A percentile compares a stretch with the other conserved stretches of the same genome.
Conservation (phyloP, 1,140 invertebrate genomes). For the Agrypnia vestita region DNA sequence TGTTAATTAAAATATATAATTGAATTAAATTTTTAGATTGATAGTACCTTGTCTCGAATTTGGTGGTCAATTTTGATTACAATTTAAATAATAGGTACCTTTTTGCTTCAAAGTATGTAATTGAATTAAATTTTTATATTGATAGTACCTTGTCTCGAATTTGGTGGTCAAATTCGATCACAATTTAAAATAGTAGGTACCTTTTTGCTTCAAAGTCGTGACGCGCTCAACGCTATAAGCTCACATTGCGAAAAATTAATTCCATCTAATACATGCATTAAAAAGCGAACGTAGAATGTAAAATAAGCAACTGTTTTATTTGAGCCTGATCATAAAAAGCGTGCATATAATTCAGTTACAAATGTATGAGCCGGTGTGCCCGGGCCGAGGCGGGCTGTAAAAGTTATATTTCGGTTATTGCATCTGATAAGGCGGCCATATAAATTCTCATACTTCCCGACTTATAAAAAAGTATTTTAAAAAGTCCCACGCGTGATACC, state of each 20-base stretch:
- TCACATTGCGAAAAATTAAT: background rate
- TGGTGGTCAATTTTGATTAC: too few relatives aligned
- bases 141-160: too few relatives aligned
- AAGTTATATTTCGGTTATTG: slow-evolving; percentile 46
- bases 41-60: too few relatives aligned
- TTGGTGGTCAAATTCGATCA: too few relatives aligned
- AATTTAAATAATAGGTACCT: too few relatives aligned
- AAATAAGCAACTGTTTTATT: slow-evolving; percentile 5
- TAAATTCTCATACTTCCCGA: slow-evolving; percentile 34
- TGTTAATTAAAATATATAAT: too few relatives aligned
- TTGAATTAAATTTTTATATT: too few relatives aligned
- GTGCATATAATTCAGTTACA: slow-evolving; percentile 4
- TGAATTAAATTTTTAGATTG: too few relatives aligned
- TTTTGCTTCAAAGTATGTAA: too few relatives aligned
- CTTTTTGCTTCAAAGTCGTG: too few relatives aligned
- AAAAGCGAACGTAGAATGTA: background rate
- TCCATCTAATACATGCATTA: background rate
- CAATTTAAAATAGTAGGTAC: too few relatives aligned
- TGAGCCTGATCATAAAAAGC: background rate
- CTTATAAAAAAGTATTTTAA: slow-evolving; percentile 37
- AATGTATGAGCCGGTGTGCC: slow-evolving; percentile 37
- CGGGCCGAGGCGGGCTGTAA: slow-evolving; percentile 14
- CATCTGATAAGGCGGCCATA: slow-evolving; percentile 43
- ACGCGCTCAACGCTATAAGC: too few relatives aligned
- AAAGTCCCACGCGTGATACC: slow-evolving; percentile 8